These are phyloP conservation scores for Rotaria macrura DNA, from an alignment of 2,888 invertebrate genomes.

Conservation along the genomic window DNA sequence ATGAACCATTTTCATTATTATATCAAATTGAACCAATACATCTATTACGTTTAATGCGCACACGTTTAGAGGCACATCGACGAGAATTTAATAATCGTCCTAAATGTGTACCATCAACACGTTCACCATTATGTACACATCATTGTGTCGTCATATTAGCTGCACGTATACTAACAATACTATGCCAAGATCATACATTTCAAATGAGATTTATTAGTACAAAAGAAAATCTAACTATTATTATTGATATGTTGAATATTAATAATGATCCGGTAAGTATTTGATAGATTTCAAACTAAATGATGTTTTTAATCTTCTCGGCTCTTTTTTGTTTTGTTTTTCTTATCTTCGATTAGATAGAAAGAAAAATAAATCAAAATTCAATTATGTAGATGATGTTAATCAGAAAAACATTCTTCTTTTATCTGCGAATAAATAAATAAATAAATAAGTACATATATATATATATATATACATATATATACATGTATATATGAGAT, in stretches of 20 bases:
- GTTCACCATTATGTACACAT: conserved; percentile 29
- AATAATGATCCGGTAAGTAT: conserved; percentile 34
- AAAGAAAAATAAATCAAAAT: background rate
- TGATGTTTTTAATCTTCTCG: background rate
- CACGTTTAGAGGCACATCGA: conserved; percentile 8
- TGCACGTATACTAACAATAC: conserved; percentile 24
- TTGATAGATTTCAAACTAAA: background rate
- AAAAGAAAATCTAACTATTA: conserved; percentile 28
- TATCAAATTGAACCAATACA: conserved; percentile 15
- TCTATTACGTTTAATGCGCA: conserved; percentile 11
- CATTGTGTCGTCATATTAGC: conserved; percentile 32
- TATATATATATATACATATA: too few relatives aligned
- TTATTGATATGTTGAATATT: conserved; percentile 29
- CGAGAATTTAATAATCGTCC: conserved; percentile 8
- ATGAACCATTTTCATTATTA: background rate
- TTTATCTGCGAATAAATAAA: background rate
- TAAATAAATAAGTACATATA: too few relatives aligned
- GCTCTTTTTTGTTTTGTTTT: background rate
- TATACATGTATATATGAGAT: background rate
- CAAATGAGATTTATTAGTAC: conserved; percentile 24
- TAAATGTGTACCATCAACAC: conserved; percentile 32
- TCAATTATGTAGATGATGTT: background rate
- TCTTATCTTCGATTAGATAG: background rate
- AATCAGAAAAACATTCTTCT: conserved; percentile 11
- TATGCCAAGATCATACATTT: conserved; percentile 31